These are phyloP conservation scores for Brachionus sp. DNA, from an alignment of 1,140 invertebrate species.

Conservation along the genomic window DNA sequence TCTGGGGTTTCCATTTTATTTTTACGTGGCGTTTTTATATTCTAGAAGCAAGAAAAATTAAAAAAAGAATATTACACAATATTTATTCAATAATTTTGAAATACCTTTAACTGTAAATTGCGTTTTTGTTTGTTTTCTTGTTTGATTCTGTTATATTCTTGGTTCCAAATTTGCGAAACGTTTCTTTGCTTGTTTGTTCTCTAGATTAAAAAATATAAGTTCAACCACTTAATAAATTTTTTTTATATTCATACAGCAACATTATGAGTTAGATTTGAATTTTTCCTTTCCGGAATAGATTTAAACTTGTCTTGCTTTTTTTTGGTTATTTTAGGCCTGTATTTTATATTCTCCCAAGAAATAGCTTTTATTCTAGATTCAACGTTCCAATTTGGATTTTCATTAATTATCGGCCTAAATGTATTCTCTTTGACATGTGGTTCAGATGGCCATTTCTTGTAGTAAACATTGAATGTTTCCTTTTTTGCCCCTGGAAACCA, in stretches of 20 bases:
- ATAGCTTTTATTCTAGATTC: conserved; percentile 27
- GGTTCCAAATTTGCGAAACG: background rate
- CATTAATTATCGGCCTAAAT: background rate
- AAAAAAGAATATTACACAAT: background rate
- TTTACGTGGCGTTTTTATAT: conserved; percentile 14
- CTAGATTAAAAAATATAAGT: background rate
- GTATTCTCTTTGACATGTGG: background rate
- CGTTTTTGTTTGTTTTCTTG: conserved; percentile 15
- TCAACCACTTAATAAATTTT: background rate
- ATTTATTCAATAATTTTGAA: background rate
- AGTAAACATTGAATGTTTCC: conserved; percentile 37
- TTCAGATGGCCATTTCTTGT: conserved; percentile 21
- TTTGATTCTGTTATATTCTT: conserved; percentile 5
- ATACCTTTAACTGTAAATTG: background rate
- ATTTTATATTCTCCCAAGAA: conserved; percentile 35
- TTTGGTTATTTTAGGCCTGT: background rate
- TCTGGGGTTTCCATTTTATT: conserved; percentile 10
- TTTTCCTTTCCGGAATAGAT: background rate
- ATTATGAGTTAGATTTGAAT: background rate
- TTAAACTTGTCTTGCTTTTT: background rate
- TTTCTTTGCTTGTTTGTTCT: background rate
- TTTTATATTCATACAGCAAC: background rate
- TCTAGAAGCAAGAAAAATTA: background rate
- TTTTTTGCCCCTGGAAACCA: conserved; percentile 16
- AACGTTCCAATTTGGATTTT: conserved; percentile 30